Conservation (phyloP, 2,888 invertebrate species). For the Gymnocheta viridis region DNA sequence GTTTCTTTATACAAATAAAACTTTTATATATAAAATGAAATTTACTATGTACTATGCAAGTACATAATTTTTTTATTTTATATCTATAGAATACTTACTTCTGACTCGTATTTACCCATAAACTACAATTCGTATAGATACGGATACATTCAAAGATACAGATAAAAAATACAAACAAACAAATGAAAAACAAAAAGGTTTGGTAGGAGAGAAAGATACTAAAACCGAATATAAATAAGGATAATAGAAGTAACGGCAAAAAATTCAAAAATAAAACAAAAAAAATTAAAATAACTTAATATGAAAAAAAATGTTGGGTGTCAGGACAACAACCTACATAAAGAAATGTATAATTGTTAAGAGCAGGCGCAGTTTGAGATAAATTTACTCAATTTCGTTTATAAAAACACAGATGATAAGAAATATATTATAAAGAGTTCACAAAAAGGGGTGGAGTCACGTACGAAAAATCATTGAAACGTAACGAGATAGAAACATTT, state of each 20-base stretch:
- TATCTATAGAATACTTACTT: slow-evolving; percentile 1
- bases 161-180: slow-evolving; percentile 52
- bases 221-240: slow-evolving; percentile 51
- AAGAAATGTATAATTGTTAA: neutral
- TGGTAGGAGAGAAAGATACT: slow-evolving; percentile 33
- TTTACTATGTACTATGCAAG: neutral
- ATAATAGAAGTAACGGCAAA: slow-evolving; percentile 40
- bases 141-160: slow-evolving; percentile 20
- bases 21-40: neutral
- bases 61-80: neutral
- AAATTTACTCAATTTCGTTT: neutral
- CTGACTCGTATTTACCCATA: slow-evolving; percentile 46
- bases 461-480: slow-evolving; percentile 4
- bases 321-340: slow-evolving; percentile 67
- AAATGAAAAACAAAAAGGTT: slow-evolving; percentile 23
- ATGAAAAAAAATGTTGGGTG: slow-evolving; percentile 37
- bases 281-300: slow-evolving; percentile 26
- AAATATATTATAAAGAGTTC: neutral
- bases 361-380: slow-evolving; percentile 51
- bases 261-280: neutral
- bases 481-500: slow-evolving; percentile 22
- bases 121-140: slow-evolving; percentile 34
- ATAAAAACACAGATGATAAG: neutral
- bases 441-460: slow-evolving; percentile 50
- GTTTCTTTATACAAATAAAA: neutral